Conservation (phyloP, 1,140 invertebrate species). For the Drosophila mayri region DNA sequence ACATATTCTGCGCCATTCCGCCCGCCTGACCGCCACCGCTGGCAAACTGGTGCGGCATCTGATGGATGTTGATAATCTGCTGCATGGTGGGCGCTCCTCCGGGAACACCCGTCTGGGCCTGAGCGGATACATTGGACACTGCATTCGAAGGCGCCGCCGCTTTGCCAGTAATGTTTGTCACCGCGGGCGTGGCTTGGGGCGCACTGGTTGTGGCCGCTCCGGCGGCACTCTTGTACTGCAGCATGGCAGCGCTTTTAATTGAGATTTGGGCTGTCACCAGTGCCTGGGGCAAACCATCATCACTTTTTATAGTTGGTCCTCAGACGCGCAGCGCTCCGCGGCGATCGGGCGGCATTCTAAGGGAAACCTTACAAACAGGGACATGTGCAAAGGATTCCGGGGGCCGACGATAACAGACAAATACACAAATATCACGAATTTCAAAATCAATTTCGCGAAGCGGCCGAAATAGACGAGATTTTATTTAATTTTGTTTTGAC, state of each 20-base stretch:
- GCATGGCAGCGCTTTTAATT: slow-evolving; percentile 40
- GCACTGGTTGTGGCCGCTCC: slow-evolving; percentile 37
- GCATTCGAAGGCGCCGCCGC: slow-evolving; percentile 33
- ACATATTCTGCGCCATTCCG: slow-evolving; percentile 75
- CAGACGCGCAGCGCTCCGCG: slow-evolving; percentile 25
- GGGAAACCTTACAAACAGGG: slow-evolving; percentile 20
- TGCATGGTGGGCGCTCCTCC: slow-evolving; percentile 54
- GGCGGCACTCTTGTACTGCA: slow-evolving; percentile 68
- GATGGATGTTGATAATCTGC: slow-evolving; percentile 83
- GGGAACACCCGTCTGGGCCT: slow-evolving; percentile 16
- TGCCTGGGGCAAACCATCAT: slow-evolving; percentile 35
- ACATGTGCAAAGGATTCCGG: background rate
- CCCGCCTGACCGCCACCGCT: slow-evolving; percentile 35
- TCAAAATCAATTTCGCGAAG: background rate
- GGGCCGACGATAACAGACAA: background rate
- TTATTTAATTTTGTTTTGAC: slow-evolving; percentile 74
- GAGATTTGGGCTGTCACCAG: slow-evolving; percentile 22
- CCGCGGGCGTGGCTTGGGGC: slow-evolving; percentile 40
- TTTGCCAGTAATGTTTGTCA: slow-evolving; percentile 36
- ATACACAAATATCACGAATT: slow-evolving; percentile 7
- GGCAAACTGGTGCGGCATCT: slow-evolving; percentile 70
- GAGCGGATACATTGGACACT: slow-evolving; percentile 7
- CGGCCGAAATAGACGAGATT: slow-evolving; percentile 51
- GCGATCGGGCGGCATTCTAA: slow-evolving; percentile 15
- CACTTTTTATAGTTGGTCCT: slow-evolving; percentile 47